Base-by-base conservation (phyloP, 2,888 invertebrate genomes). In the Chouioia cunea region DNA sequence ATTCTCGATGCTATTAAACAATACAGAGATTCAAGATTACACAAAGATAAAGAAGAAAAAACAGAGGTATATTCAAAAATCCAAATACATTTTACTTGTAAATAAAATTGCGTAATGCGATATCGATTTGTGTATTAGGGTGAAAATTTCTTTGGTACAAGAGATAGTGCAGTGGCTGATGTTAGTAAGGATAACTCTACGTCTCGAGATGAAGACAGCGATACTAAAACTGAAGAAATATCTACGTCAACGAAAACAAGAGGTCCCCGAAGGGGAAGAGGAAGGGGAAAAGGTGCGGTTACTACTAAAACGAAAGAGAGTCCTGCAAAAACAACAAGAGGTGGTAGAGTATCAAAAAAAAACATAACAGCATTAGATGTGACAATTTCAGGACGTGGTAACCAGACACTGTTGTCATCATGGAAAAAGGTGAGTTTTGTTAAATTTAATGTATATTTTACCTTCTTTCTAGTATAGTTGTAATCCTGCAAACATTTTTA, bases 21-120 rank as follows among this genome's bases (percentile, higher is more conserved):
- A 27, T 89, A 88, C 73, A 87, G 88, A 72, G 79, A 85, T 10
- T 79, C 83, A 65, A 80, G 88, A 50, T 16, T 71, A 6, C 56
- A 44, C 73, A 78, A 73, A 74, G 78, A 73, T 76, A 77, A 74
- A 20, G 67, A 75, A 56, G 79, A 77, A 60, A 47, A 67, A 67
- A 2, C 54, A 20, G 73, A 75, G 27, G 71, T 73, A 73, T 27
- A 64, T 60, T 18, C 6, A 36, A 36, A 10, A 36, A 22, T 23
- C 54, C 15, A 46, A 12, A 44, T n/a, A n/a, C 44, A 47, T 8
- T 48, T 27, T 64, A 52, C 57, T 64, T 14, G 2, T 52, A 23
- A 22, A 4, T 1, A 44, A 58, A 12, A 22, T 48, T 20, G 4
- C 16, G 2, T n/a, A 27, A 22, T 47, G 8, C 43, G 20, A n/a